Evolutionary conservation across 2,888 invertebrate genomes (phyloP).

Genomic region (Eugnorisma glareosa): DNA sequence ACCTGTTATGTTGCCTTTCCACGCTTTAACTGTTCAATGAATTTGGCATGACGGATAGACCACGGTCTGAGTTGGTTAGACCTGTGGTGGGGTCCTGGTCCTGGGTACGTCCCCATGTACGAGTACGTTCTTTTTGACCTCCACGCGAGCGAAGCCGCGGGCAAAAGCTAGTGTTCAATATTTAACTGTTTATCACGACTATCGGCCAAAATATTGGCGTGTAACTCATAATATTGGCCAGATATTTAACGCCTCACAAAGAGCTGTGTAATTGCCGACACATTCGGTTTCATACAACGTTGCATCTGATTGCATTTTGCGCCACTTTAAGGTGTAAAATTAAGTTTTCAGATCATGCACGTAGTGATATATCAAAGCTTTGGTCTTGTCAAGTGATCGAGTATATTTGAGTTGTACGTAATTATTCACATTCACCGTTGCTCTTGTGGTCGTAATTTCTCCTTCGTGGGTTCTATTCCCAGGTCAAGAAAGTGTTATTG

Average conservation of each 20-base stretch:
- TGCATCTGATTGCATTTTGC: constrained; percentile 9
- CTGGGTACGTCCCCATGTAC: background rate
- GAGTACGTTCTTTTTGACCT: background rate
- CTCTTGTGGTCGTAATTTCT: background rate
- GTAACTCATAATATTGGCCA: background rate
- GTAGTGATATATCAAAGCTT: constrained; percentile 5
- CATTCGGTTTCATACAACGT: constrained; percentile 1
- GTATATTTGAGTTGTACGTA: background rate
- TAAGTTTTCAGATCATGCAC: background rate
- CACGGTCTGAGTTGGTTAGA: background rate
- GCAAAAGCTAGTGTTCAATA: background rate
- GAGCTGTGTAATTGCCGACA: background rate
- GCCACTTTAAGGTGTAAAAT: background rate
- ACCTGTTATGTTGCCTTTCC: background rate
- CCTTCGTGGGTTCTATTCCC: background rate
- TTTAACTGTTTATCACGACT: background rate
- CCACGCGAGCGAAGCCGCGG: background rate
- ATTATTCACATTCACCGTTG: background rate
- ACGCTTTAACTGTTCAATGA: background rate
- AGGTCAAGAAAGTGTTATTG: background rate
- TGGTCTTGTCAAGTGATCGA: background rate
- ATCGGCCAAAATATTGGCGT: background rate
- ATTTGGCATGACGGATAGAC: background rate
- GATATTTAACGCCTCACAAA: constrained; percentile 1
- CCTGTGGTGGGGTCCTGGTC: background rate